Base-by-base conservation (phyloP, 1,140 invertebrate genomes). In the Saccostrea cuccullata region DNA sequence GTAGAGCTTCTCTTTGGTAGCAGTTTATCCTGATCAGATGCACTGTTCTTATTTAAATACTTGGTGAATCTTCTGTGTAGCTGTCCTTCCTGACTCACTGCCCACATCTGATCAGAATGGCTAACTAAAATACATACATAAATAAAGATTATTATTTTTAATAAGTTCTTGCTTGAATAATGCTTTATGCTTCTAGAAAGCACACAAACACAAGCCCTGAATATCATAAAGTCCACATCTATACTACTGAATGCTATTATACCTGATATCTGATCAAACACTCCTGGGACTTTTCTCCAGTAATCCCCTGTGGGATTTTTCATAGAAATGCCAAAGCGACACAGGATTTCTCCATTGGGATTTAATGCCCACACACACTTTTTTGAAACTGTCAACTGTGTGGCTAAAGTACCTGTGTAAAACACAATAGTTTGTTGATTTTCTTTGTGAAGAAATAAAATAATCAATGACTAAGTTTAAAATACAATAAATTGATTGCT, bases 231-330 rank as follows among this genome's bases (percentile, higher is more conserved):
- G 1, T 6, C 9, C 5, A 47, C 47, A 47, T 47, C 47, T 47
- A 47, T 64, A 2, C 17, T n/a, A 64, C 17, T 64, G 15, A 77
- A 0, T 30, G 15, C 11, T 30, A 13, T 93, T 30, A 13, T 93
- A 96, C 96, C 95, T 92, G 96, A 95, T 55, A 96, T 91, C 84
- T 92, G 90, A 6, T 91, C 86, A 88, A 95, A 93, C 82, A 88
- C 91, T 9, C 95, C 96, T 77, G 96, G 96, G 64, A 96, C 94
- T 92, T 95, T 95, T 89, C 95, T 95, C 96, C 96, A 96, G 89
- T 95, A 96, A 91, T 96, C 95, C 36, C 96, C 96, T 87, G 95
- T 95, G 86, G 94, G 95, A 91, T 96, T 96, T 30, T 94, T 95
- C 47, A 93, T 89, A 2, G 95, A 92, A 40, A 96, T 95, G 20